A percentile compares a stretch with the other conserved stretches of the same genome.
Conservation (phyloP, 2,797 vertebrate genomes). For the Clamator glandarius region DNA sequence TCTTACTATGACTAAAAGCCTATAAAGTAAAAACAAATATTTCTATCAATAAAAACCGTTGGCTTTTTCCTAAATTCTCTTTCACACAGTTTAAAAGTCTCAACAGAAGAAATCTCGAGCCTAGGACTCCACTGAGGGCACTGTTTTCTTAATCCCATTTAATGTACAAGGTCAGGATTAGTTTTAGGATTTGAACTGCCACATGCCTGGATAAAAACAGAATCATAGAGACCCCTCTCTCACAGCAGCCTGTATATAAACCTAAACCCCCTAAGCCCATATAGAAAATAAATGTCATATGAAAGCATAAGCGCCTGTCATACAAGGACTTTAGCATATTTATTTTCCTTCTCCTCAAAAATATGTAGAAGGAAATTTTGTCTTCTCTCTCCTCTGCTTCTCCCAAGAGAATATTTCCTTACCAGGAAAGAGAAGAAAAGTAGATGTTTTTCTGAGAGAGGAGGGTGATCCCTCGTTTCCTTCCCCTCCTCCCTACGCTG, state of each 20-base stretch:
- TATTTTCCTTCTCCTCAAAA: background rate
- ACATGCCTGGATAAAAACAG: background rate
- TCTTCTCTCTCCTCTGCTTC: background rate
- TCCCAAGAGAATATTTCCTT: background rate
- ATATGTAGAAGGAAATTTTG: background rate
- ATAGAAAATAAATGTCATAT: background rate
- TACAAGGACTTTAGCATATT: background rate
- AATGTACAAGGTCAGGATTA: conserved; percentile 19
- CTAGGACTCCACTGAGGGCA: background rate
- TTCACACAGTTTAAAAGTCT: background rate
- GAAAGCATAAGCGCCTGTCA: background rate
- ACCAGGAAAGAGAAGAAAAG: background rate
- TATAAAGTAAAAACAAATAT: conserved; percentile 62
- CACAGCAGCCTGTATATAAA: background rate
- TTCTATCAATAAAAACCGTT: conserved; percentile 20
- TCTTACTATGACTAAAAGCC: conserved; percentile 55
- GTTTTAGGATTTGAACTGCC: background rate
- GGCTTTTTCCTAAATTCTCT: background rate
- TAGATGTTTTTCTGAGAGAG: background rate
- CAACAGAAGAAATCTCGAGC: background rate
- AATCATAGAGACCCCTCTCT: rapidly evolving
- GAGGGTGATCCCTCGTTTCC: background rate
- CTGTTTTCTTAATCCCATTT: conserved; percentile 21
- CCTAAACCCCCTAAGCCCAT: background rate
- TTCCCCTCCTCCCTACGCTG: background rate